These are phyloP conservation scores for Bradypodion pumilum DNA, from an alignment of 2,797 vertebrate genomes.

Conservation along the genomic window DNA sequence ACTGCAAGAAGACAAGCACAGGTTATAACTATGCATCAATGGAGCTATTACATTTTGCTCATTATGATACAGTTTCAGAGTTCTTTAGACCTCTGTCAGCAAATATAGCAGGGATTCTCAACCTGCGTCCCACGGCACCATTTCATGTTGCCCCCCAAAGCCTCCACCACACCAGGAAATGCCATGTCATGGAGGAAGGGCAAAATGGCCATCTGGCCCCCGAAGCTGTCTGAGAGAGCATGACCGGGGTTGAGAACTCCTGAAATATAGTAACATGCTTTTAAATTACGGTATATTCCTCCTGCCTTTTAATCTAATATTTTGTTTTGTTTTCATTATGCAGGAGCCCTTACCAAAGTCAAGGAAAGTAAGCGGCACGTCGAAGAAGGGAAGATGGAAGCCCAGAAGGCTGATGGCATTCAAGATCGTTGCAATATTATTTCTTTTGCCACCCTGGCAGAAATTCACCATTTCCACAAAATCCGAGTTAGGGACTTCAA, in stretches of 20 bases:
- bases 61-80: neutral
- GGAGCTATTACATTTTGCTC: neutral
- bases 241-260: too few relatives aligned
- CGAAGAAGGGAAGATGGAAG: slow-evolving; percentile 97
- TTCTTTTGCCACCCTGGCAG: slow-evolving; percentile 93
- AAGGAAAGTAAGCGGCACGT: slow-evolving; percentile 96
- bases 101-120: too few relatives aligned
- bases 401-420: slow-evolving; percentile 88
- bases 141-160: too few relatives aligned
- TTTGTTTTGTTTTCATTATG: slow-evolving; percentile 43
- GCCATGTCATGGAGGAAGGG: too few relatives aligned
- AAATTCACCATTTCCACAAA: slow-evolving; percentile 98
- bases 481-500: slow-evolving; percentile 95
- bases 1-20: neutral
- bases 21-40: neutral
- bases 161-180: too few relatives aligned
- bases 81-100: neutral
- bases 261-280: neutral
- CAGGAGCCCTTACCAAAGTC: slow-evolving; percentile 97
- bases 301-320: neutral
- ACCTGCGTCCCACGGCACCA: too few relatives aligned
- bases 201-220: too few relatives aligned
- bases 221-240: too few relatives aligned
- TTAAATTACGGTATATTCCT: neutral
- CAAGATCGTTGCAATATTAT: slow-evolving; percentile 97